Evolutionary conservation across 1,140 invertebrate species (phyloP).

Genomic region (Pantala flavescens): DNA sequence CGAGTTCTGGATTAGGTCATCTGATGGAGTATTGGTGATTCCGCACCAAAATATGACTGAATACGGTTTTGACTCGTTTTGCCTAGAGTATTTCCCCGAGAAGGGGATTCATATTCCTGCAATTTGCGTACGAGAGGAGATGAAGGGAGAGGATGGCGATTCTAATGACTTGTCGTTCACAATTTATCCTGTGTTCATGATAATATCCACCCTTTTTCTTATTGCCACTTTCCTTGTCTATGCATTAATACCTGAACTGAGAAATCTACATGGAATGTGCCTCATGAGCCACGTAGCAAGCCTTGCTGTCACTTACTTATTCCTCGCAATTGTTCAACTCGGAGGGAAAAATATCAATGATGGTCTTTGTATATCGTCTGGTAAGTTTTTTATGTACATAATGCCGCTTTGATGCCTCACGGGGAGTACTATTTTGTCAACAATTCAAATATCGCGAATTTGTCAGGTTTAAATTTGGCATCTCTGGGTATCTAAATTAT

Average conservation of each 20-base stretch:
- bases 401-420: neutral
- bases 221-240: slow-evolving; percentile 53
- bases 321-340: slow-evolving; percentile 30
- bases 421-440: too few species aligned
- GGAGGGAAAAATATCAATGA: neutral
- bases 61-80: too few species aligned
- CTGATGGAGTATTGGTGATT: too few species aligned
- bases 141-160: too few species aligned
- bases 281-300: slow-evolving; percentile 54
- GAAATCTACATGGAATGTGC: slow-evolving; percentile 59
- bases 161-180: neutral
- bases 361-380: neutral
- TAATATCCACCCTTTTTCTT: slow-evolving; percentile 48
- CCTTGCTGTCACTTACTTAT: slow-evolving; percentile 47
- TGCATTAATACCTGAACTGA: slow-evolving; percentile 43
- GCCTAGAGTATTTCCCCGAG: too few species aligned
- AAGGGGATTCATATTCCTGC: too few species aligned
- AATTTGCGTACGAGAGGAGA: too few species aligned
- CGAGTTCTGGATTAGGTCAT: too few species aligned
- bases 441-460: too few species aligned
- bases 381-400: neutral
- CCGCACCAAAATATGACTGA: too few species aligned
- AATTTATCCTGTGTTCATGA: slow-evolving; percentile 20
- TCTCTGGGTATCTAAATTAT: too few species aligned
- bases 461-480: too few species aligned